Base-by-base conservation (phyloP, 2,888 invertebrate species). In the Lasioglossum lativentre region DNA sequence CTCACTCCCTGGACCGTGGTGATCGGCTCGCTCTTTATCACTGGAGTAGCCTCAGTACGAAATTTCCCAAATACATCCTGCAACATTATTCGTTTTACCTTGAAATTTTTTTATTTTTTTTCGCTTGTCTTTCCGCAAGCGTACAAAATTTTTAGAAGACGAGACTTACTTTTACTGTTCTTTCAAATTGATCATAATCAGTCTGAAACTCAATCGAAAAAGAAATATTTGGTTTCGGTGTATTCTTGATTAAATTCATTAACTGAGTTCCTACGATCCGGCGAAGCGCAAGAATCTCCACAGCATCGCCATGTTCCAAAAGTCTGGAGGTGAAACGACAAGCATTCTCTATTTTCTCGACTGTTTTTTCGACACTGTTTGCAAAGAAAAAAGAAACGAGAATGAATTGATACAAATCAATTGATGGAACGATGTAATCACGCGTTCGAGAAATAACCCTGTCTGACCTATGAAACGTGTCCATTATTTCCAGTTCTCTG, bases 401-500 rank as follows among this genome's bases (percentile, higher is more conserved):
- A 14, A 74, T 66, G 16, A 68, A 75, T 40, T 16, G 45, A 56
- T 47, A 45, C 12, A 12, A 30, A 16, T n/a, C 23, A 6, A 68
- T 59, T 6, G 19, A 8, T 14, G 8, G n/a, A 59, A 14, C 4
- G 8, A 38, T 23, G 0, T 8, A 30, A 42, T 12, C 5, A 16
- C 6, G 16, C 27, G 6, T 19, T 3, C 1, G 0, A 12, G 23
- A 56, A 34, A 34, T 71, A 2, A 4, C 2, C 19, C 12, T 8
- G 1, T 1, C 79, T 47, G 8, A 95, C 95, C 94, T 97, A 93
- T 98, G 97, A 93, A 97, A 97, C 86, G 97, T 96, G 94, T 98
- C 98, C 98, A 99, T 99, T 56, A 99, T 97, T 95, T 97, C 97
- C 63, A 99, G 96, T 95, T 98, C 98, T 85, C 98, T 97, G 93